These are phyloP conservation scores for Sebastes umbrosus DNA, from an alignment of 2,797 vertebrate species.

Conservation along the genomic window DNA sequence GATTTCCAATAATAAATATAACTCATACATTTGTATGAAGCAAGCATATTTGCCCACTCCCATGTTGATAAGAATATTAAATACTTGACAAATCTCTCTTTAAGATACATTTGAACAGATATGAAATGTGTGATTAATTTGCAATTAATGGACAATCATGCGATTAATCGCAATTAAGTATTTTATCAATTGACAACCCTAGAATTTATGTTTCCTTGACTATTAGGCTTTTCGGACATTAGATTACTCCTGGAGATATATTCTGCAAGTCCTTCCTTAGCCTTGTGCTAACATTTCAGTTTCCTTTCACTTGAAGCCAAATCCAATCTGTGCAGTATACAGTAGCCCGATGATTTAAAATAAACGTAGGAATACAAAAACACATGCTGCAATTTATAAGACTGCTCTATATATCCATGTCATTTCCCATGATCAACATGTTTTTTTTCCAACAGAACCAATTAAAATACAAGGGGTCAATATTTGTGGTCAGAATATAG, in stretches of 20 bases:
- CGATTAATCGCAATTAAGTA: too few relatives aligned
- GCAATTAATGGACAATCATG: too few relatives aligned
- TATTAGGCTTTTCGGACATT: background rate
- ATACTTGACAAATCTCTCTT: too few relatives aligned
- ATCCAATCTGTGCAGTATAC: background rate
- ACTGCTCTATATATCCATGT: background rate
- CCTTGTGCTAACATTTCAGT: background rate
- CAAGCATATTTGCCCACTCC: too few relatives aligned
- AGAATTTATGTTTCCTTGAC: background rate
- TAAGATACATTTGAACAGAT: too few relatives aligned
- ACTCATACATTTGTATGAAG: too few relatives aligned
- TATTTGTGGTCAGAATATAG: background rate
- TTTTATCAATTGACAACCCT: too few relatives aligned
- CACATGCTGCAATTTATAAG: background rate
- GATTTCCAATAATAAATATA: too few relatives aligned
- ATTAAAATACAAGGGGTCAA: background rate
- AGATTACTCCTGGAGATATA: background rate
- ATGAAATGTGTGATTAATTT: too few relatives aligned
- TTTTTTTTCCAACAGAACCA: background rate
- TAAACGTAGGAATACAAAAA: background rate
- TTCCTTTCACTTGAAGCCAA: background rate
- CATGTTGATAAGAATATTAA: too few relatives aligned
- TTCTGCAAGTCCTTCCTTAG: background rate
- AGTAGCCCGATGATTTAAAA: background rate
- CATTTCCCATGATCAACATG: background rate